phyloP scores from a whole-genome alignment of 2,888 invertebrate species.

The Drosophila helvetica region DNA sequence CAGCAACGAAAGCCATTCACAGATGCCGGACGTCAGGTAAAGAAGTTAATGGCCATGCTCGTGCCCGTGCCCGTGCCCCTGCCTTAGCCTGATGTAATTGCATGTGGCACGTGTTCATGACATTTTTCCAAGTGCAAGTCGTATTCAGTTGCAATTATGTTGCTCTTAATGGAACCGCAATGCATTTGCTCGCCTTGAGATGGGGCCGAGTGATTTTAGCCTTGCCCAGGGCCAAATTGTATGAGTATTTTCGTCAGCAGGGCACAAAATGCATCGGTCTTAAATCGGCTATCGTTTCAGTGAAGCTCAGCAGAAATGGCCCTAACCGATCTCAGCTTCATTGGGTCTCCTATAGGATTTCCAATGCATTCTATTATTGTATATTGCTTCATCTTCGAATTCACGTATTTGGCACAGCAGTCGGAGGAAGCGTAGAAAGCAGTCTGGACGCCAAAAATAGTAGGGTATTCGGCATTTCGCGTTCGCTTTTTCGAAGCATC shows the following conservation, averaged over 20 bases:
- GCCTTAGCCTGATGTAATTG: conserved; percentile 10
- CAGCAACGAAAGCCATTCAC: conserved; percentile 11
- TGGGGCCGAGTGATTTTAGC: not conserved
- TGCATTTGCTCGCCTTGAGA: conserved; percentile 25
- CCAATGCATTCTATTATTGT: too few species aligned
- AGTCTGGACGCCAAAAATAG: too few species aligned
- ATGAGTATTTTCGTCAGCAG: not conserved
- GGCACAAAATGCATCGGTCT: not conserved
- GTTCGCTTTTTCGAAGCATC: conserved; percentile 10
- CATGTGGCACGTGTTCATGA: conserved; percentile 60
- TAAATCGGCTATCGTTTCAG: conserved; percentile 3
- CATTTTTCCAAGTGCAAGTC: conserved; percentile 54
- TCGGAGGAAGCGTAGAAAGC: too few species aligned
- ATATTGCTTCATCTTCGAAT: too few species aligned
- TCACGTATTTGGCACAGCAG: too few species aligned
- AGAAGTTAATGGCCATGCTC: conserved; percentile 41
- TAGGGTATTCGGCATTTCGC: conserved; percentile 11
- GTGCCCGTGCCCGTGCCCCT: conserved; percentile 43
- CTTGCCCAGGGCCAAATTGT: not conserved
- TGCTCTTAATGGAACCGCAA: conserved; percentile 22
- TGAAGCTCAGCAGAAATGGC: too few species aligned
- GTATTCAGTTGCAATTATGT: conserved; percentile 18
- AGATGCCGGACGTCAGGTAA: conserved; percentile 13
- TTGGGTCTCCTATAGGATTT: too few species aligned
- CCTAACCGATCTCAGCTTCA: too few species aligned